phyloP scores from a whole-genome alignment of 2,797 vertebrate genomes.

The Bryconaethiops microstoma region DNA sequence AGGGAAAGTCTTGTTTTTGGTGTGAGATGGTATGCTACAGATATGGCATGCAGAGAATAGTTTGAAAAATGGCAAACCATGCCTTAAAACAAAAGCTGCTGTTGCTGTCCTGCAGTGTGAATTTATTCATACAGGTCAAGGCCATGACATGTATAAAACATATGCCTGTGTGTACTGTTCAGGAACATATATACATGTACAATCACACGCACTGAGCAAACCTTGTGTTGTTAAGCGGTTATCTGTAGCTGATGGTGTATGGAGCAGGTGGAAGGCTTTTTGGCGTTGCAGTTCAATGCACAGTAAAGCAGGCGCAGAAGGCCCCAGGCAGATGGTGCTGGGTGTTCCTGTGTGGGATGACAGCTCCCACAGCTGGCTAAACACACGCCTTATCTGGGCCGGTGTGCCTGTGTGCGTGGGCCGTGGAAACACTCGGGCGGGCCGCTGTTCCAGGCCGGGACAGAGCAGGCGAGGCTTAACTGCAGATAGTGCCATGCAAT shows the following conservation, averaged over 20 bases:
- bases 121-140: not conserved
- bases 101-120: conserved; percentile 2
- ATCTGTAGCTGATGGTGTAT: conserved; percentile 60
- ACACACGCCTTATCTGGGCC: conserved; percentile 70
- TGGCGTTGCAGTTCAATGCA: conserved; percentile 67
- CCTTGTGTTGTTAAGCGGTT: conserved; percentile 32
- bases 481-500: conserved; percentile 68
- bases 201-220: conserved; percentile 17
- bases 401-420: conserved; percentile 42
- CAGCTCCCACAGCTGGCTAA: conserved; percentile 59
- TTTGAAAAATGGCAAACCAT: not conserved
- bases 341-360: conserved; percentile 65
- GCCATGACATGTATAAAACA: conserved; percentile 1
- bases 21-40: not conserved
- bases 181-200: conserved; percentile 39
- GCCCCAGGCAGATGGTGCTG: conserved; percentile 73
- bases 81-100: not conserved
- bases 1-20: not conserved
- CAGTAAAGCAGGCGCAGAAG: conserved; percentile 68
- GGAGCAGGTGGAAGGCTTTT: conserved; percentile 62
- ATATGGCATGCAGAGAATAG: not conserved
- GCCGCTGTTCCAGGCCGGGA: conserved; percentile 64
- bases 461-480: conserved; percentile 64
- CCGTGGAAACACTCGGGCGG: conserved; percentile 22
- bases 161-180: conserved; percentile 7